Evolutionary conservation across 2,888 invertebrate genomes (phyloP).

Genomic region (Lepas anatifera): DNA sequence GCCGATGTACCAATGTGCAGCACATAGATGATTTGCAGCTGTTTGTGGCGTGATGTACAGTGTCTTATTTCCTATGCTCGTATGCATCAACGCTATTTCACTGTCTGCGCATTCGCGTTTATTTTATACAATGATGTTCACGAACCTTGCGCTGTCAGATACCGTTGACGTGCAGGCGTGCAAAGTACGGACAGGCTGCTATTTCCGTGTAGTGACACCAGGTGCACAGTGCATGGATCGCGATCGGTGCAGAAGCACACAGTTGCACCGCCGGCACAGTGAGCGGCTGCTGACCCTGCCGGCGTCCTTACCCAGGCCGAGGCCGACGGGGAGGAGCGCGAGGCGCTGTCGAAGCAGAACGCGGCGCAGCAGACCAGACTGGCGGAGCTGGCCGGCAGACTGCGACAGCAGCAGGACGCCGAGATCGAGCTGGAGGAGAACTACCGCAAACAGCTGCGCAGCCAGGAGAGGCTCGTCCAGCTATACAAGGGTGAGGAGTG

Average conservation of each 20-base stretch:
- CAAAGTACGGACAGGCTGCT: too few species aligned
- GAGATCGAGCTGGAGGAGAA: conserved; percentile 54
- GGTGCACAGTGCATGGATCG: neutral
- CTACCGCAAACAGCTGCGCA: conserved; percentile 65
- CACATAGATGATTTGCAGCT: too few species aligned
- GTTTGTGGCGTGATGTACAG: too few species aligned
- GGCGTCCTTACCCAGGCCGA: conserved; percentile 38
- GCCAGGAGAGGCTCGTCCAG: conserved; percentile 70
- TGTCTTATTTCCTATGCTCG: too few species aligned
- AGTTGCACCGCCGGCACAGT: too few species aligned
- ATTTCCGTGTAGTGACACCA: neutral
- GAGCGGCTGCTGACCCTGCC: neutral
- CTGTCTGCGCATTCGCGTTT: too few species aligned
- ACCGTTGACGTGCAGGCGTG: too few species aligned
- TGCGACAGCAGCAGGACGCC: conserved; percentile 59
- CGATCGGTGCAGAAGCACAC: too few species aligned
- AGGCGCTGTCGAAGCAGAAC: conserved; percentile 54
- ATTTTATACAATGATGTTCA: too few species aligned
- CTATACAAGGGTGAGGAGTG: conserved; percentile 56
- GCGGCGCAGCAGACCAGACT: conserved; percentile 52
- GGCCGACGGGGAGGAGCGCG: conserved; percentile 54
- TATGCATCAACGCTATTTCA: too few species aligned
- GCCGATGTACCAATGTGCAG: too few species aligned
- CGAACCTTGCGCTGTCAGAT: too few species aligned
- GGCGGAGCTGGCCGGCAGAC: conserved; percentile 53